A percentile compares a stretch with the other conserved stretches of the same genome.
phyloP scores from a whole-genome alignment of 2,888 invertebrate species.

The Temnothorax unifasciatus region DNA sequence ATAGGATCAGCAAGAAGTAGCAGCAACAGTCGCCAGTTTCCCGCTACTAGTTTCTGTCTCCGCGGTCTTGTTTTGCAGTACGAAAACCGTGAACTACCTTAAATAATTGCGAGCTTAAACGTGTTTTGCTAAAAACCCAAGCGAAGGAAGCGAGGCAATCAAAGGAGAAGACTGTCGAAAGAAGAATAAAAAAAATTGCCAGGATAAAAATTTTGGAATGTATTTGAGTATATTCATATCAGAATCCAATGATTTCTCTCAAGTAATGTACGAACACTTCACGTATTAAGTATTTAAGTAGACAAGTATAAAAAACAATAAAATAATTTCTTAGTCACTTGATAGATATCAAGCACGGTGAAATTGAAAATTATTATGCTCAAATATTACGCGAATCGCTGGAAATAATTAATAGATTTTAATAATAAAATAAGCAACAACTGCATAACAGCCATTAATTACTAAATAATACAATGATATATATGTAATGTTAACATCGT shows the following conservation, averaged over 20 bases:
- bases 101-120: constrained; percentile 80
- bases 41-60: constrained; percentile 71
- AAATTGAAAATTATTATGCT: neutral
- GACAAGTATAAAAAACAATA: neutral
- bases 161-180: constrained; percentile 61
- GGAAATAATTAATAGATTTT: neutral
- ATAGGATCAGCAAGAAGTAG: constrained; percentile 69
- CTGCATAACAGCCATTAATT: neutral
- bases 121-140: constrained; percentile 69
- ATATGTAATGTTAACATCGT: neutral
- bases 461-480: neutral
- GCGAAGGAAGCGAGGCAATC: constrained; percentile 59
- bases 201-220: constrained; percentile 60
- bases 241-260: constrained; percentile 19
- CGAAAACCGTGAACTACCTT: constrained; percentile 76
- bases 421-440: neutral
- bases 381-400: neutral
- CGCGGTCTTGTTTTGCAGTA: constrained; percentile 75
- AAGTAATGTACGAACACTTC: constrained; percentile 31
- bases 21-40: constrained; percentile 77
- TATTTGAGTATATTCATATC: constrained; percentile 50
- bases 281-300: constrained; percentile 26
- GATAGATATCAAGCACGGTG: neutral
- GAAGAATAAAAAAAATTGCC: constrained; percentile 34
- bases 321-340: neutral